Evolutionary conservation across 2,888 invertebrate species (phyloP).

Genomic region (Acholoe squamosa): DNA sequence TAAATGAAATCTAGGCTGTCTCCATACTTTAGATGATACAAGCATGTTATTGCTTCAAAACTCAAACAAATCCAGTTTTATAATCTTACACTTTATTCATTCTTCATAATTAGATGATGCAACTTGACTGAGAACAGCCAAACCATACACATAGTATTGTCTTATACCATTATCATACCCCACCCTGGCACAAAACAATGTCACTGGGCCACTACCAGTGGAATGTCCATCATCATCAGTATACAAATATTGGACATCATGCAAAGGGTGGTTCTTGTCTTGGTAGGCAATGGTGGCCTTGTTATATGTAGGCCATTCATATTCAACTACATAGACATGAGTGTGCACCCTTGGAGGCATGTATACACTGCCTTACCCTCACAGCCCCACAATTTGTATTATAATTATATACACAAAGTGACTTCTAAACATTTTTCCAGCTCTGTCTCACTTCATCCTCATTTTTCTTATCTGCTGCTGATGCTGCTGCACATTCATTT

Average conservation of each 20-base stretch:
- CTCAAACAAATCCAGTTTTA: not conserved
- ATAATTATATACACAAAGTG: not conserved
- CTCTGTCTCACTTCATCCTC: not conserved
- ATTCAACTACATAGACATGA: not conserved
- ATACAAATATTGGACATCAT: constrained; percentile 14
- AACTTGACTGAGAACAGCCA: constrained; percentile 34
- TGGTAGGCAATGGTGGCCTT: too few relatives aligned
- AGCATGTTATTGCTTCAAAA: too few relatives aligned
- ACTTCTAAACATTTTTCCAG: not conserved
- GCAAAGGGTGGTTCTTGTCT: not conserved
- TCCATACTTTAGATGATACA: too few relatives aligned
- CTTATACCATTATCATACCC: not conserved
- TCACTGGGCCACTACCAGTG: too few relatives aligned
- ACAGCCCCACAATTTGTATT: not conserved
- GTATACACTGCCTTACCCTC: not conserved
- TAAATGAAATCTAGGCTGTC: too few relatives aligned
- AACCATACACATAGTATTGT: not conserved
- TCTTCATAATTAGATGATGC: constrained; percentile 9
- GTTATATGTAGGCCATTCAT: not conserved
- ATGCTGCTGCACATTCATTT: not conserved
- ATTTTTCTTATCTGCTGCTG: not conserved
- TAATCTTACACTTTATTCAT: constrained; percentile 31
- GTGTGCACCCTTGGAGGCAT: not conserved
- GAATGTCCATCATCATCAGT: not conserved
- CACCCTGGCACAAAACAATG: not conserved